Evolutionary conservation across 2,113 vertebrate genomes (phyloP).

Genomic region (Promerops cafer): DNA sequence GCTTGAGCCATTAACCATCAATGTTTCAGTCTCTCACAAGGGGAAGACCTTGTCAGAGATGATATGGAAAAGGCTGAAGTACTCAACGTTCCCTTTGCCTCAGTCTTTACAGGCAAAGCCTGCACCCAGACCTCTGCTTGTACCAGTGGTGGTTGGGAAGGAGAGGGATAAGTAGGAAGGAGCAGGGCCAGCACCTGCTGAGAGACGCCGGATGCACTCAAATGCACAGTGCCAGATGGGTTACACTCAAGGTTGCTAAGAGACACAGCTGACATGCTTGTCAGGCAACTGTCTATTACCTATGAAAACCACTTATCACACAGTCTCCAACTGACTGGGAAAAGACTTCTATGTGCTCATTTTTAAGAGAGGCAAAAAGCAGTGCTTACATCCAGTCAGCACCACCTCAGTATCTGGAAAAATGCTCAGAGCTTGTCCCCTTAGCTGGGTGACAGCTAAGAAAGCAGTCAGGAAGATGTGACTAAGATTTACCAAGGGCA

Average conservation of each 20-base stretch:
- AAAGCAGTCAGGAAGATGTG: neutral
- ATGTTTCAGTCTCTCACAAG: neutral
- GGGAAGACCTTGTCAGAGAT: neutral
- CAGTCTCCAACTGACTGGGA: neutral
- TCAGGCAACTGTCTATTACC: neutral
- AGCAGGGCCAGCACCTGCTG: neutral
- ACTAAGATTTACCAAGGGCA: neutral
- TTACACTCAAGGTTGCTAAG: neutral
- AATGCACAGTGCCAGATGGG: neutral
- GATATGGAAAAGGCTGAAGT: neutral
- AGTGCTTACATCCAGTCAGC: neutral
- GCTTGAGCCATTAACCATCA: neutral
- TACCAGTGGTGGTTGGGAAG: neutral
- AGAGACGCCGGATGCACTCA: neutral
- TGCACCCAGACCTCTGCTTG: neutral
- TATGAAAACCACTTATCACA: neutral
- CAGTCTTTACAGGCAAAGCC: neutral
- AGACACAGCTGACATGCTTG: neutral
- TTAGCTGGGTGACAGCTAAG: neutral
- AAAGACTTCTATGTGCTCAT: neutral
- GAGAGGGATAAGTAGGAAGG: neutral
- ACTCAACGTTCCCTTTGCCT: neutral
- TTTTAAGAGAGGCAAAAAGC: neutral
- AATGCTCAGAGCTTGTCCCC: neutral
- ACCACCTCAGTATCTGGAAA: neutral